phyloP scores from a whole-genome alignment of 2,797 vertebrate species.

The Protosalanx chinensis region DNA sequence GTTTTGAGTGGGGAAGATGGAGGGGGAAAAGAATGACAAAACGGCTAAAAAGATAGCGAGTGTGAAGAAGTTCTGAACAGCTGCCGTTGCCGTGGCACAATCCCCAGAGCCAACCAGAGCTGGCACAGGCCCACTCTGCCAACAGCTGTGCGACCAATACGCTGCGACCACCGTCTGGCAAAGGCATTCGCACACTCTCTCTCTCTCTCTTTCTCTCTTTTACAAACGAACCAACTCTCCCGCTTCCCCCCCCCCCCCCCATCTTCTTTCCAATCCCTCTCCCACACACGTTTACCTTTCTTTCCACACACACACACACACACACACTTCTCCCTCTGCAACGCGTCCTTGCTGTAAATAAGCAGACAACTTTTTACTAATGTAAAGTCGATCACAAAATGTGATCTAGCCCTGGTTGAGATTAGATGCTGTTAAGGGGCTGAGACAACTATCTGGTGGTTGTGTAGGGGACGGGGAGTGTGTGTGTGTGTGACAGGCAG shows the following conservation, averaged over 20 bases:
- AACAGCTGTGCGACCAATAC: background rate
- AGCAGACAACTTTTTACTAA: background rate
- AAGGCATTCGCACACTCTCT: background rate
- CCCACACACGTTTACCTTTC: no score
- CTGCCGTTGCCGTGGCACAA: background rate
- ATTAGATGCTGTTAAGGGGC: background rate
- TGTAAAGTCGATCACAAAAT: background rate
- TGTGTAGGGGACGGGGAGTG: background rate
- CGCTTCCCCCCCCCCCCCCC: no score
- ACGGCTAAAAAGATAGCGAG: background rate
- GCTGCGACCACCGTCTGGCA: conserved; percentile 1
- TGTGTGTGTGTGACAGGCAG: conserved; percentile 8
- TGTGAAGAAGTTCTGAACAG: background rate
- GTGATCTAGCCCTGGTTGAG: background rate
- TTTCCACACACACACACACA: background rate
- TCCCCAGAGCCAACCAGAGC: background rate
- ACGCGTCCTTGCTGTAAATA: background rate
- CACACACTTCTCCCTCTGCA: background rate
- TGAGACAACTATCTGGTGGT: conserved; percentile 5
- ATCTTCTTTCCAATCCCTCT: no score
- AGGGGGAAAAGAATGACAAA: background rate
- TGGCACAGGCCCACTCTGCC: background rate
- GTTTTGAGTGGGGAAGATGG: background rate
- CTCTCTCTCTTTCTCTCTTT: no score
- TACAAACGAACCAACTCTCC: no score